These are phyloP conservation scores for Aeoliscus strigatus DNA, from an alignment of 2,797 vertebrate species.

Conservation along the genomic window DNA sequence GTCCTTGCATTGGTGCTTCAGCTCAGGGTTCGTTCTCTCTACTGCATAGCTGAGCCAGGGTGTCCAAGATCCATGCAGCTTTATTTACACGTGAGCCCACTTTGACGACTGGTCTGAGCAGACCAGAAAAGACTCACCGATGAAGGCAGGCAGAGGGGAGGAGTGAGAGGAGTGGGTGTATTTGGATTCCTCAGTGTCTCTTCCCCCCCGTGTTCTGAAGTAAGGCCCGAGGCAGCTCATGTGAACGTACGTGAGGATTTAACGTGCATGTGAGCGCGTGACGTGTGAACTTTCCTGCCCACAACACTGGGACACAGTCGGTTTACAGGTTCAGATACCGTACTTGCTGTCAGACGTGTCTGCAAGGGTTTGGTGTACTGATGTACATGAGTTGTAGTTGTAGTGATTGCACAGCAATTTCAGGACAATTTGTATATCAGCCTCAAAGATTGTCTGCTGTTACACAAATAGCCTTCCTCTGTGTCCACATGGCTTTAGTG, in stretches of 20 bases:
- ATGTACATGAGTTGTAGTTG: no score
- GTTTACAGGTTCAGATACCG: neutral
- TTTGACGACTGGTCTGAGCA: constrained; percentile 28
- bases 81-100: constrained; percentile 31
- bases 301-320: constrained; percentile 1
- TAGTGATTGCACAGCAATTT: no score
- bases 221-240: constrained; percentile 20
- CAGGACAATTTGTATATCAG: no score
- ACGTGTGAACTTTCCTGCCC: no score
- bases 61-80: constrained; percentile 35
- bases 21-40: constrained; percentile 50
- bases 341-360: neutral
- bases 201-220: constrained; percentile 9
- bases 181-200: constrained; percentile 25
- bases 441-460: no score
- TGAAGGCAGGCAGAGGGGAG: constrained; percentile 30
- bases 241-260: constrained; percentile 5
- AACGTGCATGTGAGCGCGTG: constrained; percentile 19
- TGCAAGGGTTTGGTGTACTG: no score
- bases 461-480: no score
- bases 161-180: constrained; percentile 41
- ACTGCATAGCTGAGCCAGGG: constrained; percentile 62
- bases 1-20: constrained; percentile 32
- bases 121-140: constrained; percentile 8
- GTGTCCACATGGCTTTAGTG: no score